Percentiles rank a stretch among this genome's conserved stretches.
Evolutionary conservation across 2,888 invertebrate species (phyloP).

Genomic region (Philereme transversata): DNA sequence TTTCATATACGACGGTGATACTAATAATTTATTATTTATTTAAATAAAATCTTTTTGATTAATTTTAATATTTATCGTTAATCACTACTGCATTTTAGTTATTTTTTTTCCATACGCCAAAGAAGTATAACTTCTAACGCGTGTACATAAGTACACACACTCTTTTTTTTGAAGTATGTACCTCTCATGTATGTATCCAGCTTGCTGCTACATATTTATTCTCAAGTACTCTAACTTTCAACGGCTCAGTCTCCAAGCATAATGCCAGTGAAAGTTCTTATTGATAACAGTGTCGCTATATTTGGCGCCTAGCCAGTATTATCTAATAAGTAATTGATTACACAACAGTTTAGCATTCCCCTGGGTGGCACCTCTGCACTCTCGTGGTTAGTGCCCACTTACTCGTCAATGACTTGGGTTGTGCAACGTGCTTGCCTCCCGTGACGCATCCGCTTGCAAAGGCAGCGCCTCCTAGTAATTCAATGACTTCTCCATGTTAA

Average conservation of each 20-base stretch:
- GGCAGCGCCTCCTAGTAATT: constrained; percentile 5
- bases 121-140: too few relatives aligned
- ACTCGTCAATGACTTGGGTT: constrained; percentile 35
- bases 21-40: too few relatives aligned
- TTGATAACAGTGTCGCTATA: constrained; percentile 36
- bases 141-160: too few relatives aligned
- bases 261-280: constrained; percentile 62
- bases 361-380: constrained; percentile 16
- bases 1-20: too few relatives aligned
- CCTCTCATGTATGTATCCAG: not conserved
- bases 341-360: constrained; percentile 35
- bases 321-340: constrained; percentile 38
- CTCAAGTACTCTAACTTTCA: constrained; percentile 28
- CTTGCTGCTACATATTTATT: constrained; percentile 32
- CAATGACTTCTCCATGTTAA: constrained; percentile 5
- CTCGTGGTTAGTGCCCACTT: constrained; percentile 30
- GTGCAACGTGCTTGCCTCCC: constrained; percentile 42
- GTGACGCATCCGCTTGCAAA: constrained; percentile 51
- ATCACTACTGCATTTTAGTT: too few relatives aligned
- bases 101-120: too few relatives aligned
- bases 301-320: constrained; percentile 27
- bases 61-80: too few relatives aligned
- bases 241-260: not conserved
- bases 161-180: too few relatives aligned
- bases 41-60: too few relatives aligned